Evolutionary conservation across 2,888 invertebrate species (phyloP), one percentile per base, ranked within the genome.

Genomic region (Unio pictorum): DNA sequence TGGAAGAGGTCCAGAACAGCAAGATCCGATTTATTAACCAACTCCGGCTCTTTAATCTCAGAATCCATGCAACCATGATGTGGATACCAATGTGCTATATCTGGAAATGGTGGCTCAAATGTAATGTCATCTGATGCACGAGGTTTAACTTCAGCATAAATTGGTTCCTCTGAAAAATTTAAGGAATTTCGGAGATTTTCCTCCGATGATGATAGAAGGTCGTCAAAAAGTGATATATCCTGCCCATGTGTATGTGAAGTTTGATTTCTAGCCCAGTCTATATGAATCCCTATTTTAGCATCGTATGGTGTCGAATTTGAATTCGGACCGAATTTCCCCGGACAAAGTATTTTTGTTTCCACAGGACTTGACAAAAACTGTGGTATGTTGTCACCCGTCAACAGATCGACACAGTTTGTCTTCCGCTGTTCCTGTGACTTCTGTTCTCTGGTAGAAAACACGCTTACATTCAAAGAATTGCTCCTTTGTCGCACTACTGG

Each of bases 81-180:
- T 26, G 77, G 74, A 60, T 62, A 63, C 77, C 77, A 77, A 20
- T 64, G 54, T 45, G 66, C 71, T 45, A 77, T 57, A 55, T 77
- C 57, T 11, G 77, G 77, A 61, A 77, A 77, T 18, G 77, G 77
- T 26, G 74, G 67, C 55, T 70, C 72, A n/a, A 58, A 55, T 59
- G 8, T 11, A 3, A 18, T 58, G 18, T 63, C 61, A 34, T n/a
- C 57, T 20, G 23, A 26, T 55, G 45, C 28, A 18, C 64, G 45
- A 11, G 76, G 72, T 57, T 66, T 64, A 1, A 77, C 77, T 65
- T 77, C 77, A n/a, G 77, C 77, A 62, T 77, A 77, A 6, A 77
- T 75, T 17, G 77, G 77, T 62, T 77, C 76, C 26, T 72, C 71
- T 20, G 67, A 69, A 23, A 61, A 23, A 7, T 55, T 62, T 20